Percentiles rank a stretch among this genome's conserved stretches.
phyloP scores from a whole-genome alignment of 2,113 vertebrate genomes.

The Archocentrus centrarchus region DNA sequence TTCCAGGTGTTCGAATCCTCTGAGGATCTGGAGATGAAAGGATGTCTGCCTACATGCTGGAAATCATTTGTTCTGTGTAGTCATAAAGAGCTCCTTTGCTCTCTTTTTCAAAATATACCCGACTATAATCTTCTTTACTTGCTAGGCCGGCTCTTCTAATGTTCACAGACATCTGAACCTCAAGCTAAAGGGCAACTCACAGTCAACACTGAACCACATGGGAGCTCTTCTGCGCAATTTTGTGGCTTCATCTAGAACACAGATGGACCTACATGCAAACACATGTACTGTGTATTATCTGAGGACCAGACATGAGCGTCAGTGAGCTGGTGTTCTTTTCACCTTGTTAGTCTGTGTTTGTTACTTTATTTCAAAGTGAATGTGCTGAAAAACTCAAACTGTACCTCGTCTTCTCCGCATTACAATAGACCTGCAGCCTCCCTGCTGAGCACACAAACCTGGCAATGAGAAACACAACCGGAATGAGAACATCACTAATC shows the following conservation, averaged over 20 bases:
- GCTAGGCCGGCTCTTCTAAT: neutral
- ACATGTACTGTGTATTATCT: neutral
- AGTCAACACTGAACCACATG: neutral
- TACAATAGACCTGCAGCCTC: constrained; percentile 89
- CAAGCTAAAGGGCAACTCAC: no score
- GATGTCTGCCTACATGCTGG: no score
- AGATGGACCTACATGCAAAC: neutral
- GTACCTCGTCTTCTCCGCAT: constrained; percentile 92
- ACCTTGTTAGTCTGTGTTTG: no score
- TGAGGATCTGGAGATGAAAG: no score
- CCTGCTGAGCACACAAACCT: constrained; percentile 89
- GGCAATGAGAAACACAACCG: constrained; percentile 48
- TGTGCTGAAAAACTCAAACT: neutral
- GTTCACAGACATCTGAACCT: neutral
- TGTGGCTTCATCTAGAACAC: neutral
- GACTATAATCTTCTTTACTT: neutral
- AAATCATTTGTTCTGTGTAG: neutral
- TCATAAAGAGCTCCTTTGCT: neutral
- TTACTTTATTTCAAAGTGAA: no score
- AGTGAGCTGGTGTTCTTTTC: neutral
- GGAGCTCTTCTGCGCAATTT: neutral
- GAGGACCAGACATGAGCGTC: neutral
- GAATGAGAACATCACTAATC: neutral
- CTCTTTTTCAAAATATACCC: no score
- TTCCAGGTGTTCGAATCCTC: no score